Evolutionary conservation across 2,888 invertebrate species (phyloP).

Genomic region (Drosophila flavopinicola): DNA sequence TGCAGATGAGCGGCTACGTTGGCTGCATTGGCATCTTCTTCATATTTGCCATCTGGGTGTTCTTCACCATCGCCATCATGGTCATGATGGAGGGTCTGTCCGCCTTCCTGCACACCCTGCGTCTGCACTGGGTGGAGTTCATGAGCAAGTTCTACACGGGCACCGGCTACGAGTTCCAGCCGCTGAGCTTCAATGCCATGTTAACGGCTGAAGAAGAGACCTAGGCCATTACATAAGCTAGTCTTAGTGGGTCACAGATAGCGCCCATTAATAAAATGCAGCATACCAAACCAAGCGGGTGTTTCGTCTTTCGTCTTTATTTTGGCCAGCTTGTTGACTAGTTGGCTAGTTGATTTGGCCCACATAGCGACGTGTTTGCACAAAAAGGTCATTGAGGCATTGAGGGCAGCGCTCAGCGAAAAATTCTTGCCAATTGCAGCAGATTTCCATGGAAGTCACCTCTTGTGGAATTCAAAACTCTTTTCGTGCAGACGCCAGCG

Average conservation of each 20-base stretch:
- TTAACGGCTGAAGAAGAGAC: slow-evolving; percentile 86
- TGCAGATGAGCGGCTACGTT: slow-evolving; percentile 87
- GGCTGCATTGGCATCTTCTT: slow-evolving; percentile 92
- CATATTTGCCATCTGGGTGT: slow-evolving; percentile 96
- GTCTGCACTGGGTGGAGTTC: slow-evolving; percentile 99
- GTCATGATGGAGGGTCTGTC: slow-evolving; percentile 99
- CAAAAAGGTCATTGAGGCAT: slow-evolving; percentile 70
- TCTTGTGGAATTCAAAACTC: slow-evolving; percentile 47
- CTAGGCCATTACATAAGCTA: slow-evolving; percentile 35
- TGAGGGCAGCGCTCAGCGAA: slow-evolving; percentile 74
- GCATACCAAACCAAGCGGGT: slow-evolving; percentile 55
- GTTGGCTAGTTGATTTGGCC: slow-evolving; percentile 29
- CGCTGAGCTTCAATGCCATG: slow-evolving; percentile 92
- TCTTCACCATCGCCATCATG: slow-evolving; percentile 96
- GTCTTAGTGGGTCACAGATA: slow-evolving; percentile 41
- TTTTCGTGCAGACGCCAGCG: slow-evolving; percentile 6
- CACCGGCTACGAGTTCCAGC: slow-evolving; percentile 91
- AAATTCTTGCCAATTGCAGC: slow-evolving; percentile 71
- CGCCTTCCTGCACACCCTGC: slow-evolving; percentile 98
- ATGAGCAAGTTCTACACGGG: slow-evolving; percentile 97
- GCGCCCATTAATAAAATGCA: slow-evolving; percentile 64
- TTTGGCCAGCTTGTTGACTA: not conserved
- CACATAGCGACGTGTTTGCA: slow-evolving; percentile 58
- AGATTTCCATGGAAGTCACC: slow-evolving; percentile 42
- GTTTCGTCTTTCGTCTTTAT: slow-evolving; percentile 19